Evolutionary conservation across 2,888 invertebrate species (phyloP), one percentile per base, ranked within the genome.

Genomic region (Acrocera orbiculus): DNA sequence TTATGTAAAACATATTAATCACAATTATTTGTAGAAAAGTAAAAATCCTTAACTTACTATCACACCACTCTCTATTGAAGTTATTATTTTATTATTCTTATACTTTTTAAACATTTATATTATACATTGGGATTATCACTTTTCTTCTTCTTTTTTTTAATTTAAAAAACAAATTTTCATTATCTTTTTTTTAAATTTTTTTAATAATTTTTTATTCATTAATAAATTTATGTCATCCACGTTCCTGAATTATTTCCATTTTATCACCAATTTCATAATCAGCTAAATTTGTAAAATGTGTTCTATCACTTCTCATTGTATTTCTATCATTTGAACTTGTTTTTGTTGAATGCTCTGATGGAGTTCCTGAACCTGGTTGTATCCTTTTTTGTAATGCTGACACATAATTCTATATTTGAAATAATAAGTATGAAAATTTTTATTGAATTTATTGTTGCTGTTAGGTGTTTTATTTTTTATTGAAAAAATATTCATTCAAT

Each of bases 381-480:
- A 76, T 74, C 50, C 76, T 77, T 58, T 76, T 74, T 56, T 79
- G 79, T 39, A 81, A 58, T 23, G 79, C 78, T 54, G 81, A 79
- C 27, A 82, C 79, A 58, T 79, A 81, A 49, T 76, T 78, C 79
- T 81, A 62, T 14, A 58, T 28, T 24, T 19, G 11, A 56, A 39
- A 32, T 29, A 35, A 31, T 34, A 29, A 17, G 32, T 9, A 16
- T n/a, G 26, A 32, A 27, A 11, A 16, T 23, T 5, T 16, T 22
- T 20, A 20, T 4, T 11, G 5, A 13, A 27, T 27, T 26, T 9
- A n/a, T n/a, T n/a, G n/a, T n/a, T n/a, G n/a, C n/a, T n/a, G n/a
- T n/a, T n/a, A n/a, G n/a, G n/a, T n/a, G n/a, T n/a, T n/a, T n/a
- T n/a, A n/a, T n/a, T n/a, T n/a, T n/a, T n/a, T n/a, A n/a, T n/a